These are phyloP conservation scores for Denticeps clupeoides DNA, from an alignment of 2,797 vertebrate genomes.

Conservation along the genomic window DNA sequence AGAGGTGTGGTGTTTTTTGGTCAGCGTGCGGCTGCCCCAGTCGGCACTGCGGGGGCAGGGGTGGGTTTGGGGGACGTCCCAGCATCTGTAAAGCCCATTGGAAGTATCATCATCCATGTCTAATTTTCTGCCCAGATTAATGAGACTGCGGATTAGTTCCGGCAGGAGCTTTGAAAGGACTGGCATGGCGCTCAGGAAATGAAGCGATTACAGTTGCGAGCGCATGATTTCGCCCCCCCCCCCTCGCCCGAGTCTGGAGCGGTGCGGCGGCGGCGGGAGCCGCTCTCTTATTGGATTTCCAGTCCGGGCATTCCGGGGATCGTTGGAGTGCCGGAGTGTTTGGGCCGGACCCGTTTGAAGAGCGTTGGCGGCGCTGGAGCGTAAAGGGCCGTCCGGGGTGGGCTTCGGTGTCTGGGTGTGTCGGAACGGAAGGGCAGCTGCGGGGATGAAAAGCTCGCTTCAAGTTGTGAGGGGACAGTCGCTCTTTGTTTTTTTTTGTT, in stretches of 20 bases:
- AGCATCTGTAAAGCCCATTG: background rate
- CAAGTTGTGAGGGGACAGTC: too few species aligned
- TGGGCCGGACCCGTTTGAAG: too few species aligned
- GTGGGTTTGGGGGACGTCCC: background rate
- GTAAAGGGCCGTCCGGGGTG: too few species aligned
- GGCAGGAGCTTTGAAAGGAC: constrained; percentile 35
- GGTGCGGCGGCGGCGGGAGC: constrained; percentile 1
- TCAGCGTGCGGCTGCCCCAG: background rate
- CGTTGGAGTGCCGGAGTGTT: background rate
- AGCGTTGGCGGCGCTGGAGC: too few species aligned
- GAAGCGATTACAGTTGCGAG: constrained; percentile 36
- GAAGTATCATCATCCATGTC: constrained; percentile 25
- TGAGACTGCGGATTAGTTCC: constrained; percentile 39
- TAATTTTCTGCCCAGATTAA: constrained; percentile 39
- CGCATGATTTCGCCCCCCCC: constrained; percentile 22
- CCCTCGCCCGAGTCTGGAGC: background rate
- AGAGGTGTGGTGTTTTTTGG: background rate
- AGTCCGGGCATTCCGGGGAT: background rate
- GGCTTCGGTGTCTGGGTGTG: constrained; percentile 4
- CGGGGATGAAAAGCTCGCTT: too few species aligned
- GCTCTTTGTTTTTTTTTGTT: too few species aligned
- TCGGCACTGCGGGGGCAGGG: background rate
- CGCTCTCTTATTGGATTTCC: constrained; percentile 8
- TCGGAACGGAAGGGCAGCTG: too few species aligned
- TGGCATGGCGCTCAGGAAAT: constrained; percentile 37